Base-by-base conservation (phyloP, 2,888 invertebrate species). In the Tanytarsus gracilentus region DNA sequence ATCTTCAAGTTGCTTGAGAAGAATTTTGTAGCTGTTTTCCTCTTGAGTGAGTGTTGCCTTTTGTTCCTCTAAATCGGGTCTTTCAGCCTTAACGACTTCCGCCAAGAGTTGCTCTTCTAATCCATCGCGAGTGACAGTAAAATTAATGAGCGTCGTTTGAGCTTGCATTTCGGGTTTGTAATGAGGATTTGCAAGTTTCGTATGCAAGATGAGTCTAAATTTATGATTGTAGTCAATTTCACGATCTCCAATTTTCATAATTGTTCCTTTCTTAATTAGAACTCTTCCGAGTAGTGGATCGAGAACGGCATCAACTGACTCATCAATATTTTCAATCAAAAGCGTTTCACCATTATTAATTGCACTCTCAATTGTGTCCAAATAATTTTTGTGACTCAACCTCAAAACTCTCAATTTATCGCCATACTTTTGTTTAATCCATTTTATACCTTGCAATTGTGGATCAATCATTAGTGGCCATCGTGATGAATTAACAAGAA, bases 91-190 rank as follows among this genome's bases (percentile, higher is more conserved):
- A 0, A 97, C 96, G 11, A 96, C 96, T 79, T 95, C 95, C 14
- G 95, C 96, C 62, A 97, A 76, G 16, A 97, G 78, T 73, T 97
- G 96, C 73, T 97, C 96, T 77, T 96, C 96, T 50, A 97, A 76
- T 7, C 96, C 97, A 70, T 96, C 96, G 68, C 92, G 82, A 6
- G 97, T 97, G 6, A 97, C 97, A 9, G 96, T 96, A 69, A 97
- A 97, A 76, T 97, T 96, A 64, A 97, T 95, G 62, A 97, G 77
- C 2, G 96, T 96, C 0, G 94, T 92, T 76, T 97, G 96, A 11
- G 97, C 97, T 76, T 97, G 96, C 90, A 97, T 92, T 78, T 97
- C 97, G 1, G 97, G 97, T 70, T 96, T 93, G 72, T 96, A 97
- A 76, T 96, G 96, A 9, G 96, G 97, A 77, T 96, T 97, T 1